Evolutionary conservation across 2,797 vertebrate species (phyloP).

Genomic region (Microtus californicus): DNA sequence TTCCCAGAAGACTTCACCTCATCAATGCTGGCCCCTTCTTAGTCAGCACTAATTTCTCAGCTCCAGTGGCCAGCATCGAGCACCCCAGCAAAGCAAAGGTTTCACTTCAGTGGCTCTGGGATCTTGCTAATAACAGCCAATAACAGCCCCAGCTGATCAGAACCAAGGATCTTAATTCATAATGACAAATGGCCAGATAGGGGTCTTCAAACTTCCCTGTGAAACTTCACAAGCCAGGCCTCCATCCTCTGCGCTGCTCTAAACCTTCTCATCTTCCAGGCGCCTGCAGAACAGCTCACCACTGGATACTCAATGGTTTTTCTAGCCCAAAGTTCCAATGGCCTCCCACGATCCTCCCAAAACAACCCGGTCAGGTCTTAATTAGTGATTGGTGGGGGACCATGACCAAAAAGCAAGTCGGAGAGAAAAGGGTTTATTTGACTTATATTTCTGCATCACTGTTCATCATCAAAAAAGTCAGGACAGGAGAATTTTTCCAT

Average conservation of each 20-base stretch:
- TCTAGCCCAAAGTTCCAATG: background rate
- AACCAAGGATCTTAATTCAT: background rate
- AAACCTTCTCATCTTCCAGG: background rate
- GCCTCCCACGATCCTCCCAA: background rate
- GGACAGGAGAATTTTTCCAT: background rate
- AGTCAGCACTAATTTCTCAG: background rate
- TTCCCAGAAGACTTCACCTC: background rate
- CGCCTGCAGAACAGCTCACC: background rate
- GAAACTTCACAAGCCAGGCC: background rate
- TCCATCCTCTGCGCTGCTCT: too few species aligned
- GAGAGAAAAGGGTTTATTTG: background rate
- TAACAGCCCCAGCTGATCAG: background rate
- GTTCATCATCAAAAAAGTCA: background rate
- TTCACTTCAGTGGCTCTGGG: background rate
- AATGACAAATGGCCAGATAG: background rate
- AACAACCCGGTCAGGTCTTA: background rate
- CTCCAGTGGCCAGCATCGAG: background rate
- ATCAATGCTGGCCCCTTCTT: background rate
- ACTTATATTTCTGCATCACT: rapidly evolving
- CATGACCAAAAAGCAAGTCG: background rate
- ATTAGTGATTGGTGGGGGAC: too few species aligned
- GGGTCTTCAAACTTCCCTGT: background rate
- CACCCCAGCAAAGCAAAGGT: background rate
- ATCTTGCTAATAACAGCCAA: background rate
- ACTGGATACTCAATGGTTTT: background rate